Evolutionary conservation across 2,888 invertebrate genomes (phyloP), one percentile per base, ranked within the genome.

Genomic region (Spodoptera littoralis): DNA sequence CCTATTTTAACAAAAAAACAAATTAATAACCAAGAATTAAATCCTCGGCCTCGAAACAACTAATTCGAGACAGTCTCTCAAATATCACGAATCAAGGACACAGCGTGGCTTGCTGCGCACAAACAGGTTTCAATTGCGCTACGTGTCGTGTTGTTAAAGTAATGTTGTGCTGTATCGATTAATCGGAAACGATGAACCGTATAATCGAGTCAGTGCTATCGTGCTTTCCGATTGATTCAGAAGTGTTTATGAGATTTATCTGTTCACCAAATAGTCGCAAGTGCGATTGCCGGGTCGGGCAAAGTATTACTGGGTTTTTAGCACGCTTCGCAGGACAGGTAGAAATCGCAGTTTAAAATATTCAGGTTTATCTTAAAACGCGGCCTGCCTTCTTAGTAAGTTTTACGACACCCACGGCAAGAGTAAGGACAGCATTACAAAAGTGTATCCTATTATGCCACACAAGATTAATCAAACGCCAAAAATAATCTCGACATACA

Each of bases 91-190:
- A 64, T 44, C 74, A 61, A 57, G 57, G 77, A 70, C 76, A 65
- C 64, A 63, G 53, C 44, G 41, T 59, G 52, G 11, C 76, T 76
- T 76, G 77, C 85, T 83, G 85, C 82, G 85, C 83, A 84, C 79
- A 85, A 85, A 84, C 84, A 78, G 70, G 81, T 84, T 82, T 79
- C 77, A 78, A 81, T 79, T 78, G 76, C 74, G 73, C 73, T 86
- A 81, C 84, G 86, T 86, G 85, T 85, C 81, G 76, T 76, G 70
- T 57, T 72, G 70, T 64, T 53, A 43, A 36, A 46, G 41, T 80
- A 85, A 83, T 77, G 85, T 67, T 75, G 84, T 62, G 60, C 36
- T 42, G 24, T 54, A 60, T 70, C 73, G 74, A 76, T 56, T 49
- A 8, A 5, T 42, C 18, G 8, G 13, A 11, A 24, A 11, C 54